phyloP scores from a whole-genome alignment of 2,797 vertebrate genomes.

The Melanogrammus aeglefinus region DNA sequence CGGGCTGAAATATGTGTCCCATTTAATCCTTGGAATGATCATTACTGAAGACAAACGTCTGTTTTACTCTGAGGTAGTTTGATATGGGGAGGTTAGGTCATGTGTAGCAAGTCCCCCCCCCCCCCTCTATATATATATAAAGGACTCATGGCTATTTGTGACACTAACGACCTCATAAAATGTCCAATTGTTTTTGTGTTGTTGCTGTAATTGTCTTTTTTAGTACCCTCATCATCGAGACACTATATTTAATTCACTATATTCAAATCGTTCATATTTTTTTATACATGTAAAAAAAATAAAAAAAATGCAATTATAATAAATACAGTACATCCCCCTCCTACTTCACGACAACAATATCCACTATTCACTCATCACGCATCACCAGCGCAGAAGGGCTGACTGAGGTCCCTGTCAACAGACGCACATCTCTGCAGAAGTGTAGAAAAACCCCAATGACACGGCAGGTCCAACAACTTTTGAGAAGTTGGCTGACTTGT shows the following conservation, averaged over 20 bases:
- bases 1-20: background rate
- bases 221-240: background rate
- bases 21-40: background rate
- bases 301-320: background rate
- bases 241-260: no score
- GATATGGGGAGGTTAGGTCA: background rate
- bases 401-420: background rate
- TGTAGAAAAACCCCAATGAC: no score
- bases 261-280: no score
- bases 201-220: background rate
- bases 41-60: background rate
- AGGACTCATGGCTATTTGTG: background rate
- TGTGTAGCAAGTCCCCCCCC: background rate
- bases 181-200: background rate
- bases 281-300: background rate
- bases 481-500: background rate
- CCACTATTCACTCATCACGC: background rate
- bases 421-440: background rate
- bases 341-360: background rate
- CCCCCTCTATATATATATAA: background rate
- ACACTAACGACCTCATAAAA: background rate
- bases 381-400: background rate
- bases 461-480: background rate
- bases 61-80: background rate
- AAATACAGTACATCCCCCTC: background rate